Evolutionary conservation across 1,140 invertebrate genomes (phyloP), one percentile per base, ranked within the genome.

Genomic region (Amphibalanus amphitrite): DNA sequence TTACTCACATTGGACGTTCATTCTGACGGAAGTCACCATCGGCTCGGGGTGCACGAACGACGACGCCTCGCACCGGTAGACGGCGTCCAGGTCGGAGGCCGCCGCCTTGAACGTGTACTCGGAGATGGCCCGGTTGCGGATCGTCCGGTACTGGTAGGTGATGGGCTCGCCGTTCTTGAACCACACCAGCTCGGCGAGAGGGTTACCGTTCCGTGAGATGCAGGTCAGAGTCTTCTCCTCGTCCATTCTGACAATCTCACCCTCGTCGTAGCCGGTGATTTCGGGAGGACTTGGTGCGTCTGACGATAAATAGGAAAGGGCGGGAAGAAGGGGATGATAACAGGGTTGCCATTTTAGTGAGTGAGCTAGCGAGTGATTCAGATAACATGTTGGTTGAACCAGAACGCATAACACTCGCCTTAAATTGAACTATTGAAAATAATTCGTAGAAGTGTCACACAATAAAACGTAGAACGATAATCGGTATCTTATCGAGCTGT

Each of bases 101-200:
- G 90, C 88, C 0, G 93, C 94, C 38, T 85, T 88, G 79, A 98
- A 95, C 0, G 88, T 87, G 74, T 92, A 86, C 29, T 90, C 86
- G 79, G 92, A 95, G 76, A 92, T 88, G n/a, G 92, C 92, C 76
- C 93, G 85, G 29, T 87, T 82, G 6, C 87, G 87, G 68, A 87
- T 85, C 1, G 90, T 91, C 73, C 87, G 86, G 81, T 92, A 94
- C 30, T 86, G 85, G 81, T 88, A 90, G 72, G 88, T 85, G 72
- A 94, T 88, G 78, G 90, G 87, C 74, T 90, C 87, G 25, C 88
- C 87, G 78, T 96, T 95, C 78, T 91, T 90, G 82, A 91, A 96
- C 95, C 95, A 97, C 73, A 93, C 88, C 4, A 97, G 86, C 78
- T 94, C 89, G 3, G 95, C 93, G 20, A 93, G 88, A 29, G 95